Evolutionary conservation across 2,888 invertebrate genomes (phyloP), one percentile per base, ranked within the genome.

Genomic region (Dynastes tityus): DNA sequence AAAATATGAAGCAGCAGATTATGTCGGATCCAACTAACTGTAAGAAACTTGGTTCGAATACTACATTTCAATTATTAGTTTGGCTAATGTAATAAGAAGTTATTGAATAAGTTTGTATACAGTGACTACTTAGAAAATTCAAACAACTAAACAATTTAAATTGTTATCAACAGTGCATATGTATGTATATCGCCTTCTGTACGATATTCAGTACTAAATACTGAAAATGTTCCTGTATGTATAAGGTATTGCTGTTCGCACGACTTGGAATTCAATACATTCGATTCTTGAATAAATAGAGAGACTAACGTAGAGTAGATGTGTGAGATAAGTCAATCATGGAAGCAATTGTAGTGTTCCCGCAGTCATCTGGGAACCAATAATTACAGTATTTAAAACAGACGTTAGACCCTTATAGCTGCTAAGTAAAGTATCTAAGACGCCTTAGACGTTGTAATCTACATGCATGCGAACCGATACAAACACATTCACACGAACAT

Each of bases 361-460:
- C 70, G 79, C 27, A 61, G 76, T 53, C 79, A 73, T 78, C 73
- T 55, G 37, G 68, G 64, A 73, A 65, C 65, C 73, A 71, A 76
- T 79, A 79, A 79, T 79, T 79, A 76, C 76, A 61, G 76, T 71
- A 79, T 79, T 78, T 78, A 78, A 78, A 78, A 75, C 75, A 75
- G 78, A 78, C 78, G 76, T 78, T 78, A 78, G 75, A 75, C 63
- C 70, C 76, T 71, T 63, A 58, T 70, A 76, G 76, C 76, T 76
- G 78, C 73, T 71, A 71, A 78, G 78, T 77, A 77, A 70, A 77
- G 68, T 68, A 77, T 61, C 76, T 68, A 68, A 77, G 68, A 61
- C 68, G 58, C 73, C 61, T 74, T 63, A 55, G 45, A 74, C 73
- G 73, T 68, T 37, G 67, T 74, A 74, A 74, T 74, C 73, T 74